Evolutionary conservation across 1,140 invertebrate species (phyloP), one percentile per base, ranked within the genome.

Genomic region (Laupala kohalensis): DNA sequence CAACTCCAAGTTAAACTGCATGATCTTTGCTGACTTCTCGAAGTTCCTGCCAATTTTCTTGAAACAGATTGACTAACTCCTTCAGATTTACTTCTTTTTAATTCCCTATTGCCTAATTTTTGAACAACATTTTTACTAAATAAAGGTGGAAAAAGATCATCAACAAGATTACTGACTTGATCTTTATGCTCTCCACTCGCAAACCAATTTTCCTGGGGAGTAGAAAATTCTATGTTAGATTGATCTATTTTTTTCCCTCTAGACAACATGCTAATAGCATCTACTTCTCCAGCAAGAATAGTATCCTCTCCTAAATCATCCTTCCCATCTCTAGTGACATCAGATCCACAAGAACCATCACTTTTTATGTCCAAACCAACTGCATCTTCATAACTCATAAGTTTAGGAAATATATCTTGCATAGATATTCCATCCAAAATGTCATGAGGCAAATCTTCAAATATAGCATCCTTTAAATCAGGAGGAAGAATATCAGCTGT

Each of bases 381-480:
- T 53, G 85, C 78, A 75, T 86, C 84, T 74, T 87, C 86, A 75
- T 84, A 86, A 29, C 83, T 85, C 84, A 87, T 86, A 65, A 86
- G 79, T 78, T 88, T 88, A 9, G 87, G 87, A 77, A 89, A 89
- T 73, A 84, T 84, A 74, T 84, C 83, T 80, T 92, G 88, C 88
- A 92, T 91, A 3, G 90, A 92, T 77, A 92, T 91, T 24, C 90
- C 90, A 76, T 92, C 90, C 12, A 93, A 79, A 29, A 92, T 78
- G 76, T 92, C 91, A 75, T 91, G 88, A 53, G 91, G 91, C 23
- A 92, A 77, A 78, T 93, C 91, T 82, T 92, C 89, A 75, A 92
- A 90, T 77, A 93, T 92, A 19, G 90, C 90, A 78, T 92, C 91
- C 76, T 91, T 90, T 0, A 92, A 83, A 83, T 93, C 91, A 0